Base-by-base conservation (phyloP, 53 echinoderm and acorn worm species). In the Zoroaster sp. region DNA sequence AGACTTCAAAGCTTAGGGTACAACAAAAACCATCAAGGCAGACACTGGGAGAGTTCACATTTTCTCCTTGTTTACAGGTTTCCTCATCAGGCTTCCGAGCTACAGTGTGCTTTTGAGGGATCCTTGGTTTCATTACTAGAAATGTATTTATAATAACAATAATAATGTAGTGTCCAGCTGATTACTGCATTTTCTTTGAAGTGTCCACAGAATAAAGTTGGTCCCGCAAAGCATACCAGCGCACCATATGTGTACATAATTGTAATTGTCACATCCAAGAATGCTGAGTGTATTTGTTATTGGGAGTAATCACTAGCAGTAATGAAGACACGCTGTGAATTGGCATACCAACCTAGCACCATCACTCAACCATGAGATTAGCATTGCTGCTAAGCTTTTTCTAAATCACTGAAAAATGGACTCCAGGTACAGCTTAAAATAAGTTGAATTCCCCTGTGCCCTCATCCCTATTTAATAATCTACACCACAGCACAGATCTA, bases 331-430 rank as follows among this genome's bases (percentile, higher is more conserved):
- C 20, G 49, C 71, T 66, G 47, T 85, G 85, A 70, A 85, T 71
- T 69, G 37, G 51, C 85, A 85, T 85, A 51, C 85, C 49, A 5
- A 49, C 71, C 69, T 71, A 85, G 36, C 70, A 33, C 0, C 34
- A 17, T 82, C 66, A 82, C 66, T 68, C 82, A 82, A 3, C 23
- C 68, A 36, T 44, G 44, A 68, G 82, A 82, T 66, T 67, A 82
- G 82, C 63, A 36, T 23, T 25, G 40, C 15, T 39, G 38, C 21
- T 3, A 17, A 39, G n/a, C n/a, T n/a, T n/a, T n/a, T n/a, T n/a
- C n/a, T n/a, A n/a, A n/a, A n/a, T n/a, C n/a, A n/a, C n/a, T n/a
- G n/a, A n/a, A n/a, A n/a, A n/a, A n/a, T n/a, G n/a, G n/a, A n/a
- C n/a, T n/a, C n/a, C n/a, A n/a, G n/a, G n/a, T n/a, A n/a, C n/a